A percentile compares a stretch with the other conserved stretches of the same genome.
phyloP scores from a whole-genome alignment of 2,888 invertebrate species.

The Zhuqinia jingwanae region DNA sequence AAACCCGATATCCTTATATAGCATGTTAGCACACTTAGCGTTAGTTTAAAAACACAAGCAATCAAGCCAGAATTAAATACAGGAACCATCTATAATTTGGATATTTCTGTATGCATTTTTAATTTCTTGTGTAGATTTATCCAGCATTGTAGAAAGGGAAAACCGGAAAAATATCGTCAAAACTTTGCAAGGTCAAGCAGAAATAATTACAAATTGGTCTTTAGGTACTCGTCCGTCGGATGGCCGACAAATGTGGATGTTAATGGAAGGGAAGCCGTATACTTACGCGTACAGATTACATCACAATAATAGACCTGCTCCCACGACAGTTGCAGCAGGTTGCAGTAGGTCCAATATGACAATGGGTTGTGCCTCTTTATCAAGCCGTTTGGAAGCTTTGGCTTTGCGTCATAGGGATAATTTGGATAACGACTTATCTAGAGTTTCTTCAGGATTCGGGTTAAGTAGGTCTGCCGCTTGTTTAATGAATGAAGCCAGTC shows the following conservation, averaged over 20 bases:
- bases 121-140: too few species aligned
- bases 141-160: neutral
- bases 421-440: neutral
- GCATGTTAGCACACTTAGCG: too few species aligned
- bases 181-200: conserved; percentile 38
- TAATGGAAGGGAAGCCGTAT: conserved; percentile 8
- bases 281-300: neutral
- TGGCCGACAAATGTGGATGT: neutral
- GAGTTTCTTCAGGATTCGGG: neutral
- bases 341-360: neutral
- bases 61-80: too few species aligned
- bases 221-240: neutral
- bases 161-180: conserved; percentile 42
- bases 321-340: neutral
- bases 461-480: neutral
- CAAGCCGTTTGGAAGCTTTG: too few species aligned
- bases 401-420: too few species aligned
- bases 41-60: too few species aligned
- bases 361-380: neutral
- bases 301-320: neutral
- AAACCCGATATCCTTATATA: too few species aligned
- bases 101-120: too few species aligned
- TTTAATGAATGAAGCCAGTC: too few species aligned
- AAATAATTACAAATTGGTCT: conserved; percentile 40
- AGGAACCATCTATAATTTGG: too few species aligned